A percentile compares a stretch with the other conserved stretches of the same genome.
phyloP scores from a whole-genome alignment of 92 coral and sea anemone species.

The Nematostella vectensis region DNA sequence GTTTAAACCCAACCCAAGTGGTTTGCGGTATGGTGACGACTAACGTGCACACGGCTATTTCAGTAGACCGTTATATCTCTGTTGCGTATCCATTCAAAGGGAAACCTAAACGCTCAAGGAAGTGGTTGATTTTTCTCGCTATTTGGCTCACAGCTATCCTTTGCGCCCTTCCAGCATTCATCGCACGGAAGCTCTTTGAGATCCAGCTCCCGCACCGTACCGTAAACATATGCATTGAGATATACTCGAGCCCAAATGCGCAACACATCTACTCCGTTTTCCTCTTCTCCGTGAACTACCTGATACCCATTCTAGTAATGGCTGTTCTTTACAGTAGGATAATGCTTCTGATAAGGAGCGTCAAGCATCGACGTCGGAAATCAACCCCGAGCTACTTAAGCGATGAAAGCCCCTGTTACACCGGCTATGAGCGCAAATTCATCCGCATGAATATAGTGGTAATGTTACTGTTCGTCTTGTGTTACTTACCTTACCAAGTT shows the following conservation, averaged over 20 bases:
- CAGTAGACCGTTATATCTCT: slow-evolving; percentile 42
- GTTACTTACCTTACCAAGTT: slow-evolving; percentile 59
- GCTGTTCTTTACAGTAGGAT: slow-evolving; percentile 29
- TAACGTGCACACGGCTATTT: slow-evolving; percentile 47
- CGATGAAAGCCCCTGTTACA: neutral
- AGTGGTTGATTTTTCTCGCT: neutral
- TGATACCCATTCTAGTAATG: slow-evolving; percentile 32
- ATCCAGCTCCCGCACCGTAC: too few species aligned
- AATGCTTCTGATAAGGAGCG: slow-evolving; percentile 22
- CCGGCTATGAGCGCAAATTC: slow-evolving; percentile 38
- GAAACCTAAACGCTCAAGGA: neutral
- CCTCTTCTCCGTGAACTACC: slow-evolving; percentile 47
- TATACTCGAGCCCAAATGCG: too few species aligned
- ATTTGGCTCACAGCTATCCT: too few species aligned
- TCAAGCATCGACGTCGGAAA: slow-evolving; percentile 24
- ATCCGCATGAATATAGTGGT: slow-evolving; percentile 38
- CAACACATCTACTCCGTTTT: slow-evolving; percentile 40
- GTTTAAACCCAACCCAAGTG: slow-evolving; percentile 52
- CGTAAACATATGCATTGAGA: too few species aligned
- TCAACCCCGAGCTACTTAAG: neutral
- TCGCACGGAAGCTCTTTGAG: too few species aligned
- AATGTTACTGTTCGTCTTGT: slow-evolving; percentile 35
- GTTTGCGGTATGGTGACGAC: slow-evolving; percentile 51
- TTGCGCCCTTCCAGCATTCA: slow-evolving; percentile 35
- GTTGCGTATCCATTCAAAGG: slow-evolving; percentile 30